Percentiles rank a stretch among this genome's conserved stretches.
Conservation (phyloP, 2,888 invertebrate genomes). For the Rotaria socialis region DNA sequence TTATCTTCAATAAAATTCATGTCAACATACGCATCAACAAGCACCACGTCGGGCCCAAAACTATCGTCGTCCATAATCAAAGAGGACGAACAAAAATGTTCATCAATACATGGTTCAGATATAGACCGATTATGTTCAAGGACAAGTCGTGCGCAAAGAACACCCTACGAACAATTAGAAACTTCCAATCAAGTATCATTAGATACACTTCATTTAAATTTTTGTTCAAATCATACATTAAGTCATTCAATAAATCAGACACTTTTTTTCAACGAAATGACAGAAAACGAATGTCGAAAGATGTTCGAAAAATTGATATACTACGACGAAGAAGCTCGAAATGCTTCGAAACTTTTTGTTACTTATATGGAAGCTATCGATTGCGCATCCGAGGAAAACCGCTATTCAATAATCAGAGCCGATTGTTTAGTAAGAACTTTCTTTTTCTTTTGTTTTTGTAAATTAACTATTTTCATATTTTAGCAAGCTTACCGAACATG, state of each 20-base stretch:
- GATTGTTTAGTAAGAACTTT: not conserved
- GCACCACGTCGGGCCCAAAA: not conserved
- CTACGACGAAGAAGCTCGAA: not conserved
- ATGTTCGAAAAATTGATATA: not conserved
- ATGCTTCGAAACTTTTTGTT: not conserved
- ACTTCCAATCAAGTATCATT: not conserved
- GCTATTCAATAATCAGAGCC: conserved; percentile 1
- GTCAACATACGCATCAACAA: conserved; percentile 21
- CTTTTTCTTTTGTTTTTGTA: not conserved
- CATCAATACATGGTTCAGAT: not conserved
- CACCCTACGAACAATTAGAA: not conserved
- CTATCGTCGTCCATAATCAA: not conserved
- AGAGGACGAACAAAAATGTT: not conserved
- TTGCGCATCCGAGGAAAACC: not conserved
- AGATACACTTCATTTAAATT: not conserved
- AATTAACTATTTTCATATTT: not conserved
- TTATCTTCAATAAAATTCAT: conserved; percentile 32
- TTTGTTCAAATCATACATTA: conserved; percentile 32
- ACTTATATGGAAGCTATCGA: conserved; percentile 31
- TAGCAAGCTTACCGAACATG: conserved; percentile 22
- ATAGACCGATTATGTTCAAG: conserved; percentile 28
- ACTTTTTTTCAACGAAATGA: not conserved
- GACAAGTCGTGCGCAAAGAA: not conserved
- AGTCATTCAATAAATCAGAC: not conserved
- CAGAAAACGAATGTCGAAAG: not conserved